These are phyloP conservation scores for Elymnias hypermnestra DNA, from an alignment of 1,140 invertebrate genomes.

Conservation along the genomic window DNA sequence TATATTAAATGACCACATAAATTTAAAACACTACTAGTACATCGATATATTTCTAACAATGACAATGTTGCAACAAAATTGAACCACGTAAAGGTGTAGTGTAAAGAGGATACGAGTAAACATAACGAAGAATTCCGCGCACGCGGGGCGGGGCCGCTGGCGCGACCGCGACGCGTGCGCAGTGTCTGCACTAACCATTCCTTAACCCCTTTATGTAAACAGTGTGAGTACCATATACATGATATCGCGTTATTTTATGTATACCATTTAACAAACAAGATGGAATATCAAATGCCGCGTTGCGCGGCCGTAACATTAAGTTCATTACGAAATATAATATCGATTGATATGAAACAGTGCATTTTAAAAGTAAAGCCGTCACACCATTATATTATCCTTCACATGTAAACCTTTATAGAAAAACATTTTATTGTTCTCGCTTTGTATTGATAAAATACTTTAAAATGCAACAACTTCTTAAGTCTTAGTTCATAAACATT, in stretches of 20 bases:
- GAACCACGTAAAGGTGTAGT: too few species aligned
- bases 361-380: constrained; percentile 51
- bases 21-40: constrained; percentile 66
- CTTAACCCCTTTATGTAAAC: constrained; percentile 33
- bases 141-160: too few species aligned
- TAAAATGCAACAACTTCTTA: constrained; percentile 75
- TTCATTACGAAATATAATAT: constrained; percentile 51
- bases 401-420: constrained; percentile 72
- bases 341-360: constrained; percentile 55
- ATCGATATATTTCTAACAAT: constrained; percentile 66
- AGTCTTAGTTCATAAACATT: constrained; percentile 72
- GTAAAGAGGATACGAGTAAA: too few species aligned
- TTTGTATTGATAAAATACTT: constrained; percentile 74
- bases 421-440: constrained; percentile 73
- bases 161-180: too few species aligned
- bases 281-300: constrained; percentile 63
- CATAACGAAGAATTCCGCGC: too few species aligned
- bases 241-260: constrained; percentile 51
- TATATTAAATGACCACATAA: constrained; percentile 57
- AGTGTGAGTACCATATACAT: constrained; percentile 48
- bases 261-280: constrained; percentile 67
- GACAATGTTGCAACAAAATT: constrained; percentile 57
- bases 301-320: constrained; percentile 52
- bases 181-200: too few species aligned
- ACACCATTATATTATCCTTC: constrained; percentile 53